A percentile compares a stretch with the other conserved stretches of the same genome.
phyloP scores from a whole-genome alignment of 2,797 vertebrate genomes.

The Aphelocoma californica region DNA sequence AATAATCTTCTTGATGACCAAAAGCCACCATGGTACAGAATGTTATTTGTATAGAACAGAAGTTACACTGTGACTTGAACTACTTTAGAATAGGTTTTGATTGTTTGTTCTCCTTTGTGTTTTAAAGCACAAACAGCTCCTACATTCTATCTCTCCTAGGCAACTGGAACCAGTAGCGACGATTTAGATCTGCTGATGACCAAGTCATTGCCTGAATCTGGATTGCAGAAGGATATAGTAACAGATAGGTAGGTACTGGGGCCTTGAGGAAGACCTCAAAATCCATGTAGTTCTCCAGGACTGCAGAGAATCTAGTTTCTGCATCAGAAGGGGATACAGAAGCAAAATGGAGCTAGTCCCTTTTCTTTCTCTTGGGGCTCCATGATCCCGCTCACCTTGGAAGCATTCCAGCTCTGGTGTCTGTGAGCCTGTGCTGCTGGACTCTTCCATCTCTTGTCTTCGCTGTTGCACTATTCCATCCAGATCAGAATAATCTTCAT shows the following conservation, averaged over 20 bases:
- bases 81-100: background rate
- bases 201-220: background rate
- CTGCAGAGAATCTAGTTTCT: background rate
- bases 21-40: background rate
- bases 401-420: conserved; percentile 85
- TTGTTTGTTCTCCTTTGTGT: background rate
- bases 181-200: background rate
- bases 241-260: background rate
- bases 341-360: background rate
- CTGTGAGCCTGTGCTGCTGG: conserved; percentile 91
- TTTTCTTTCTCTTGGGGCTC: background rate
- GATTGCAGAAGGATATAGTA: background rate
- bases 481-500: conserved; percentile 82
- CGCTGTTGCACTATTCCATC: conserved; percentile 79
- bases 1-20: background rate
- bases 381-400: conserved; percentile 73
- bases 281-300: background rate
- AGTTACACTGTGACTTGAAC: background rate
- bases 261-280: background rate
- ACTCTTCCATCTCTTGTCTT: conserved; percentile 83
- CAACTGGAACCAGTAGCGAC: background rate
- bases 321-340: background rate
- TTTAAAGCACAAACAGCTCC: background rate
- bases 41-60: background rate
- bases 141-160: background rate